These are phyloP conservation scores for Benitochromis conjunctus DNA, from an alignment of 2,113 vertebrate genomes.

Conservation along the genomic window DNA sequence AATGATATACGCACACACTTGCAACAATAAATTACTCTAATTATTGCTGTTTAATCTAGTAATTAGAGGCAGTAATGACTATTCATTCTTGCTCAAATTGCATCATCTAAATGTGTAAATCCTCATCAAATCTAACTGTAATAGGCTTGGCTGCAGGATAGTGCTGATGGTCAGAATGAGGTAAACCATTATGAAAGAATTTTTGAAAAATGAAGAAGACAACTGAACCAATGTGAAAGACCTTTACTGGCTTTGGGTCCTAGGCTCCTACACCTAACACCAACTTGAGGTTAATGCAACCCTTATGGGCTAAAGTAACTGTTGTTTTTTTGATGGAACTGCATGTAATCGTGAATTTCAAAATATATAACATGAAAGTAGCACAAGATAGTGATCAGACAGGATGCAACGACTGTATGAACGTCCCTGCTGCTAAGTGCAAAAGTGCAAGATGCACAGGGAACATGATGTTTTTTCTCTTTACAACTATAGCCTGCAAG, in stretches of 20 bases:
- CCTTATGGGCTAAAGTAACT: neutral
- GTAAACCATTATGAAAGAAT: neutral
- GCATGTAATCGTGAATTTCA: neutral
- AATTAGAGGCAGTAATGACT: neutral
- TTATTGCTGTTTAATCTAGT: neutral
- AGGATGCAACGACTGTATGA: neutral
- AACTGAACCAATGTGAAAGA: neutral
- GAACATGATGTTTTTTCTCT: neutral
- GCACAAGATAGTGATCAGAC: neutral
- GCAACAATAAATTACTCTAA: neutral
- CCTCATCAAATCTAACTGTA: neutral
- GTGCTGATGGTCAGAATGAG: neutral
- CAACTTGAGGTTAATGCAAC: neutral
- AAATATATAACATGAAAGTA: neutral
- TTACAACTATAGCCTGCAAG: neutral
- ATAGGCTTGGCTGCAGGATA: neutral
- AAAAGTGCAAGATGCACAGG: neutral
- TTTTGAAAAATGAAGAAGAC: neutral
- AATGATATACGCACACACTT: neutral
- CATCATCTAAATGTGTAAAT: neutral
- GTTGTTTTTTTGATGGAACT: neutral
- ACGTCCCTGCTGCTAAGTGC: neutral
- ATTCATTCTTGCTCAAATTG: neutral
- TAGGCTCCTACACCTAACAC: neutral
- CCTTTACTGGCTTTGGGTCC: neutral